Percentiles rank a stretch among this genome's conserved stretches.
Conservation (phyloP, 2,888 invertebrate species). For the Thyatira batis region DNA sequence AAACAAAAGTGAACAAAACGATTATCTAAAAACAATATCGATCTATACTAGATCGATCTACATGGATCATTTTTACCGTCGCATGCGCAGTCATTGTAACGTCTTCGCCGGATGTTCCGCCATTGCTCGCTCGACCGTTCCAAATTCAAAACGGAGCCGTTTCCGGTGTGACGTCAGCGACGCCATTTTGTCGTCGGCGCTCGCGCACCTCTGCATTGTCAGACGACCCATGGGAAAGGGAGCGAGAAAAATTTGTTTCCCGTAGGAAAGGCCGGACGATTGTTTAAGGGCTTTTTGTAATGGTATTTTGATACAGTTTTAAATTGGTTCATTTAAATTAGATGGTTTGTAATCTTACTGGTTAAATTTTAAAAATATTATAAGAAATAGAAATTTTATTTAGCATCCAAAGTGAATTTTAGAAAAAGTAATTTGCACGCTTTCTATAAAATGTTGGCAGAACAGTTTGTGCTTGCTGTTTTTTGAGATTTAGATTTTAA, state of each 20-base stretch:
- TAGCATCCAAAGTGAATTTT: too few species aligned
- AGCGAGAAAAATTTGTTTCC: conserved; percentile 70
- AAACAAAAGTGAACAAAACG: conserved; percentile 16
- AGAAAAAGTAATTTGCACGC: background rate
- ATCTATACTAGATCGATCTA: conserved; percentile 38
- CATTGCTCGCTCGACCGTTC: conserved; percentile 82
- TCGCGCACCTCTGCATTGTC: conserved; percentile 44
- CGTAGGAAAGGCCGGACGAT: conserved; percentile 61
- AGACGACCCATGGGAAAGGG: conserved; percentile 72
- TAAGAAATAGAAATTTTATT: too few species aligned
- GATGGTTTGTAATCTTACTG: background rate
- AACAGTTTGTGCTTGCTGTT: background rate
- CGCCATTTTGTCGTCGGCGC: conserved; percentile 71
- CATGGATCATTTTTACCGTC: conserved; percentile 44
- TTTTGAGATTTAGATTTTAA: too few species aligned
- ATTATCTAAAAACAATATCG: conserved; percentile 29
- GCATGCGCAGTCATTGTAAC: conserved; percentile 74
- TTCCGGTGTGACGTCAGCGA: conserved; percentile 79
- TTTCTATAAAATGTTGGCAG: background rate
- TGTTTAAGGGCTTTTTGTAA: conserved; percentile 32
- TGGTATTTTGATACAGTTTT: conserved; percentile 4
- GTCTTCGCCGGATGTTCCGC: conserved; percentile 82
- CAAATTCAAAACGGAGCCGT: conserved; percentile 81
- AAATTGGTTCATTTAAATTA: background rate
- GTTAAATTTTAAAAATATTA: too few species aligned